phyloP scores from a whole-genome alignment of 2,888 invertebrate genomes.

The Saturnia japonica region DNA sequence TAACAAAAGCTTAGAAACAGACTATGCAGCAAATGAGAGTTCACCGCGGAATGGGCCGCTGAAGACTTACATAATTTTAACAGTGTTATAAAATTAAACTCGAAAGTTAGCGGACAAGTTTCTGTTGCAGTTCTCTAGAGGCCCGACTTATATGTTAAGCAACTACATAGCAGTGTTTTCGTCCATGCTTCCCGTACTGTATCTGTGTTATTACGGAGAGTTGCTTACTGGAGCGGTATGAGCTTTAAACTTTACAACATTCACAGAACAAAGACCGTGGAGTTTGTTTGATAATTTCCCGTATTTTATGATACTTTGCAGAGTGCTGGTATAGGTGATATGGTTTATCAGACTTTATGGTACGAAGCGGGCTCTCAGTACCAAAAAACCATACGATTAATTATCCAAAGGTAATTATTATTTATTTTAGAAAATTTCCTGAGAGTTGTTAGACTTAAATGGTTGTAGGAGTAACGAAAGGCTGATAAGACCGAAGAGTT shows the following conservation, averaged over 20 bases:
- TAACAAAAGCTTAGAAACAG: neutral
- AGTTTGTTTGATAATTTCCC: neutral
- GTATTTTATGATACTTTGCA: conserved; percentile 26
- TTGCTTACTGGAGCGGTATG: conserved; percentile 38
- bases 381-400: conserved; percentile 31
- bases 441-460: too few relatives aligned
- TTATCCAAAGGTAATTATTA: conserved; percentile 38
- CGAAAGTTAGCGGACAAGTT: conserved; percentile 22
- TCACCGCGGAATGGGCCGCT: conserved; percentile 7
- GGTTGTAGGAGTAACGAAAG: too few relatives aligned
- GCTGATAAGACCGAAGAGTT: too few relatives aligned
- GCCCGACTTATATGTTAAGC: conserved; percentile 31
- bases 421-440: too few relatives aligned
- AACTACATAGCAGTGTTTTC: conserved; percentile 34
- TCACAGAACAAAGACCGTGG: neutral
- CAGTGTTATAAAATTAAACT: conserved; percentile 22
- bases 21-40: neutral
- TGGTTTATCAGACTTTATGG: conserved; percentile 38
- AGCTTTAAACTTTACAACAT: conserved; percentile 24
- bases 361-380: conserved; percentile 31
- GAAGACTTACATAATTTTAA: conserved; percentile 16
- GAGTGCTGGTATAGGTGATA: conserved; percentile 36
- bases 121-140: conserved; percentile 38
- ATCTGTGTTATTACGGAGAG: conserved; percentile 41
- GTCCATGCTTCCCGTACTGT: conserved; percentile 30